These are phyloP conservation scores for Stramonita haemastoma DNA, from an alignment of 2,888 invertebrate species.

Conservation along the genomic window DNA sequence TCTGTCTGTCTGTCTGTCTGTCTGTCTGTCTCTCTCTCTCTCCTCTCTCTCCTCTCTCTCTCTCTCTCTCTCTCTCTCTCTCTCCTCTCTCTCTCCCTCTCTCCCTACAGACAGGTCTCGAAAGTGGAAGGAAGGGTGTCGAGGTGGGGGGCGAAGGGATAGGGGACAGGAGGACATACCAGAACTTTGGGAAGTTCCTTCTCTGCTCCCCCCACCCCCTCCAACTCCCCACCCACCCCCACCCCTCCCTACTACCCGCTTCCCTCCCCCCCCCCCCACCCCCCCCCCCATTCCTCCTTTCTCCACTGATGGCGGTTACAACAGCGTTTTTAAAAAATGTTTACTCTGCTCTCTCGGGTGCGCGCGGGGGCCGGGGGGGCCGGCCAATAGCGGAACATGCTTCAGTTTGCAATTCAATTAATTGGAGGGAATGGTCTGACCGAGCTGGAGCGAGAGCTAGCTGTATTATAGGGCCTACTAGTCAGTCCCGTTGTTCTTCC, in stretches of 20 bases:
- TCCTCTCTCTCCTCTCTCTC: too few species aligned
- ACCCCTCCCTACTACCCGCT: background rate
- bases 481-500: too few species aligned
- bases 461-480: background rate
- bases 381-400: constrained; percentile 27
- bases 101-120: too few species aligned
- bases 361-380: too few species aligned
- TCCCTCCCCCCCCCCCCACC: background rate
- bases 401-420: constrained; percentile 30
- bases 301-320: background rate
- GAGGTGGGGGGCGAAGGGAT: background rate
- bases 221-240: background rate
- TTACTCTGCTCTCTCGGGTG: constrained; percentile 24
- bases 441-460: background rate
- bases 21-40: too few species aligned
- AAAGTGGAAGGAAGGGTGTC: background rate
- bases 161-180: background rate
- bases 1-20: too few species aligned
- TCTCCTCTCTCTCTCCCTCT: too few species aligned
- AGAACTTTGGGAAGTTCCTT: background rate
- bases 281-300: background rate
- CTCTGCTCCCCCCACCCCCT: background rate
- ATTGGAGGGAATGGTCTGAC: constrained; percentile 18
- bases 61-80: too few species aligned
- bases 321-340: constrained; percentile 5